A percentile compares a stretch with the other conserved stretches of the same genome.
Evolutionary conservation across 2,888 invertebrate species (phyloP).

Genomic region (Elysia crispata): DNA sequence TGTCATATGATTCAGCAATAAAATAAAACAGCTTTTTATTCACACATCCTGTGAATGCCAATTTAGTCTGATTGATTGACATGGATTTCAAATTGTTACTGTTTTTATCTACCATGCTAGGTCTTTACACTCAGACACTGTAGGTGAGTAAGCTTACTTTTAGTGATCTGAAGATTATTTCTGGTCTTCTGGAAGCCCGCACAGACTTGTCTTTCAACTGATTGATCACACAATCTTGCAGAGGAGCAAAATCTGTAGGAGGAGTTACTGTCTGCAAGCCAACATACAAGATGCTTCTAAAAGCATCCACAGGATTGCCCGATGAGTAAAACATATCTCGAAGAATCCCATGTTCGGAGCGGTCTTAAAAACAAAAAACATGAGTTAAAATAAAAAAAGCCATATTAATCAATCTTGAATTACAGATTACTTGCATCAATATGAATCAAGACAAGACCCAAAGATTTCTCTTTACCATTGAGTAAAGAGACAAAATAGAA

Average conservation of each 20-base stretch:
- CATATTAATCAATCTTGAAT: too few relatives aligned
- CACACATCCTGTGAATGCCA: too few relatives aligned
- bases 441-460: too few relatives aligned
- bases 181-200: slow-evolving; percentile 84
- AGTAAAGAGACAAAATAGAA: too few relatives aligned
- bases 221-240: slow-evolving; percentile 81
- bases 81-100: too few relatives aligned
- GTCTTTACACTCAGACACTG: neutral
- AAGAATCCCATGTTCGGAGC: slow-evolving; percentile 40
- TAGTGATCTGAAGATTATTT: slow-evolving; percentile 84
- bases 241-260: slow-evolving; percentile 82
- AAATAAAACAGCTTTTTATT: too few relatives aligned
- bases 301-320: slow-evolving; percentile 84
- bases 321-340: slow-evolving; percentile 82
- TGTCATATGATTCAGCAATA: too few relatives aligned
- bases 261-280: slow-evolving; percentile 72
- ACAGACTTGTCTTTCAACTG: slow-evolving; percentile 85
- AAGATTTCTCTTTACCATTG: too few relatives aligned
- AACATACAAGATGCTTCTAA: slow-evolving; percentile 82
- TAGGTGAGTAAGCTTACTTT: slow-evolving; percentile 79
- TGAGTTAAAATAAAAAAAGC: too few relatives aligned
- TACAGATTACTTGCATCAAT: too few relatives aligned
- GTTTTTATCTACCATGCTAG: too few relatives aligned
- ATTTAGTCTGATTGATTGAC: too few relatives aligned
- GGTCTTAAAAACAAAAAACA: slow-evolving; percentile 13